phyloP scores from a whole-genome alignment of 1,140 invertebrate species.

The Pogonomyrmex barbatus region DNA sequence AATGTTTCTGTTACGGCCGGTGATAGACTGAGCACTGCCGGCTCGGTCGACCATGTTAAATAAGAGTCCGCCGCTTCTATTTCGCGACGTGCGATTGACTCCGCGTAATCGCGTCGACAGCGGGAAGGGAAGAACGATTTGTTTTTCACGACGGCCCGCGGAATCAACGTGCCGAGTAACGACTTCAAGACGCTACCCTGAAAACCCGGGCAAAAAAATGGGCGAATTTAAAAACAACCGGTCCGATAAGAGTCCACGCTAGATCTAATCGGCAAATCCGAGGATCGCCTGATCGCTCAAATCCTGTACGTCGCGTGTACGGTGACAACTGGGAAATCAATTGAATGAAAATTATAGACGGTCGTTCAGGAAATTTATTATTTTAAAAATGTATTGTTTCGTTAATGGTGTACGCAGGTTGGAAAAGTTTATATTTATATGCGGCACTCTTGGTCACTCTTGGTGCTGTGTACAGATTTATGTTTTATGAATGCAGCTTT shows the following conservation, averaged over 20 bases:
- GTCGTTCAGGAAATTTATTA: background rate
- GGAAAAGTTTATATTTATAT: background rate
- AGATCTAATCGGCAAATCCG: conserved; percentile 1
- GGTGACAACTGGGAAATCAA: background rate
- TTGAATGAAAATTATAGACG: background rate
- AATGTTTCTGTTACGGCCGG: conserved; percentile 67
- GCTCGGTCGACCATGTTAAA: conserved; percentile 75
- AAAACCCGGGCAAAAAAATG: background rate
- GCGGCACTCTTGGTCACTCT: background rate
- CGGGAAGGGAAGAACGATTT: conserved; percentile 18
- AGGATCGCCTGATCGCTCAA: background rate
- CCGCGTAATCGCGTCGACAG: conserved; percentile 8
- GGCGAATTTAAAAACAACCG: conserved; percentile 1
- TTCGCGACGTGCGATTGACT: conserved; percentile 67
- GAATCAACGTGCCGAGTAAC: conserved; percentile 17
- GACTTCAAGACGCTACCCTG: background rate
- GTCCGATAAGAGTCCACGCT: background rate
- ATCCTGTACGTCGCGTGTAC: background rate
- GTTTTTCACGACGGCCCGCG: background rate
- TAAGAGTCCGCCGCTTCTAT: conserved; percentile 73
- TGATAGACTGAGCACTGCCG: conserved; percentile 71
- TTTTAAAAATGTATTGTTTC: background rate
- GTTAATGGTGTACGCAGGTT: background rate
- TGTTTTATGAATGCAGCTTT: background rate
- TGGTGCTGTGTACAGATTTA: background rate